Conservation (phyloP, 2,888 invertebrate species). For the Alcis repandata region DNA sequence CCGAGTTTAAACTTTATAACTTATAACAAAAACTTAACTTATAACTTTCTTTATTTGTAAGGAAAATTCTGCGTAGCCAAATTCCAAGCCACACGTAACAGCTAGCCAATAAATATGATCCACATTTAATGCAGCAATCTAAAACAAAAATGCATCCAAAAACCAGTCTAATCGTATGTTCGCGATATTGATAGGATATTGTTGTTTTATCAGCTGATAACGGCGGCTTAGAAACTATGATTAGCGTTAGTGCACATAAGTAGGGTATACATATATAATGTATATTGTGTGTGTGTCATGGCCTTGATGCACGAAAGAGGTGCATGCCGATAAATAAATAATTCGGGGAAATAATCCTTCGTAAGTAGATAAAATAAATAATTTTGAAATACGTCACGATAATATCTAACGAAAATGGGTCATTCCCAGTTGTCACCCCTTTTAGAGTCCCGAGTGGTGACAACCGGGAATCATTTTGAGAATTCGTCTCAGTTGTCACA, state of each 20-base stretch:
- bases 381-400: not conserved
- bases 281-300: not conserved
- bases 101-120: not conserved
- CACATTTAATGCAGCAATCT: constrained; percentile 16
- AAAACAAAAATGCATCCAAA: constrained; percentile 11
- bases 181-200: constrained; percentile 29
- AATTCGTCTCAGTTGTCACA: no score
- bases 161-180: constrained; percentile 2
- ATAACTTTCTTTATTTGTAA: no score
- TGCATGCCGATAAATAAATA: constrained; percentile 28
- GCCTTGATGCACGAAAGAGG: constrained; percentile 33
- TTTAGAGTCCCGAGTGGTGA: no score
- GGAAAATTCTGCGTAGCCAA: no score
- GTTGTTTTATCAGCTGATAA: constrained; percentile 47
- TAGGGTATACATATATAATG: not conserved
- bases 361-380: not conserved
- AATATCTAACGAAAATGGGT: constrained; percentile 11
- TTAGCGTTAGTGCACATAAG: constrained; percentile 40
- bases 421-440: no score
- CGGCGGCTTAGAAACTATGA: constrained; percentile 48
- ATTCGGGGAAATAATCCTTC: constrained; percentile 13
- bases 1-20: no score
- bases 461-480: no score
- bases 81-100: not conserved
- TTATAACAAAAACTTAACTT: no score